These are phyloP conservation scores for Varecia variegata DNA, from an alignment of 2,797 vertebrate species.

Conservation along the genomic window DNA sequence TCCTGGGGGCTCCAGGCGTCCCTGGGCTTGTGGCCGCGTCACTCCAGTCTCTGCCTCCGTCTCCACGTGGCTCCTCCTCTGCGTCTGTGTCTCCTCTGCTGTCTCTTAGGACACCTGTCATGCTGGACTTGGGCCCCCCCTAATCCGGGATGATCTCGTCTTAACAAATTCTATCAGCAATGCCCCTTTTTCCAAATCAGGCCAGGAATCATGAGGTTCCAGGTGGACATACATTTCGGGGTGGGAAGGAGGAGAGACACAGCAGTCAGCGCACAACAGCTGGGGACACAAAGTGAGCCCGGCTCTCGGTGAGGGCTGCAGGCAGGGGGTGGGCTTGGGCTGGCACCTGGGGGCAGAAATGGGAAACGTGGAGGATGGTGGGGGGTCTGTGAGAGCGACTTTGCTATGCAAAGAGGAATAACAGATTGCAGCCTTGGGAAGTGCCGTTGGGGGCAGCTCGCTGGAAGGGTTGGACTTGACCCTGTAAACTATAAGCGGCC, in stretches of 20 bases:
- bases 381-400: too few species aligned
- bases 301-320: fast-evolving
- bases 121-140: fast-evolving
- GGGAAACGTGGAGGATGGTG: too few species aligned
- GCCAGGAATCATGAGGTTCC: too few species aligned
- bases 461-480: background rate
- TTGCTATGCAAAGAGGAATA: fast-evolving
- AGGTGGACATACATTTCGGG: fast-evolving
- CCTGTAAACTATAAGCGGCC: fast-evolving
- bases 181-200: fast-evolving
- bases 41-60: too few species aligned
- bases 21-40: too few species aligned
- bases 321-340: fast-evolving
- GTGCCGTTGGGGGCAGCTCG: background rate
- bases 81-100: background rate
- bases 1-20: too few species aligned
- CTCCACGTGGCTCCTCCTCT: background rate
- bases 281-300: too few species aligned
- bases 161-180: too few species aligned
- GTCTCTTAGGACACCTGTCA: background rate
- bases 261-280: too few species aligned
- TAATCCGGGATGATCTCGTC: too few species aligned
- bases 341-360: fast-evolving
- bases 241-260: fast-evolving
- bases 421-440: fast-evolving